phyloP scores from a whole-genome alignment of 2,888 invertebrate genomes.

The Lymantria monacha region DNA sequence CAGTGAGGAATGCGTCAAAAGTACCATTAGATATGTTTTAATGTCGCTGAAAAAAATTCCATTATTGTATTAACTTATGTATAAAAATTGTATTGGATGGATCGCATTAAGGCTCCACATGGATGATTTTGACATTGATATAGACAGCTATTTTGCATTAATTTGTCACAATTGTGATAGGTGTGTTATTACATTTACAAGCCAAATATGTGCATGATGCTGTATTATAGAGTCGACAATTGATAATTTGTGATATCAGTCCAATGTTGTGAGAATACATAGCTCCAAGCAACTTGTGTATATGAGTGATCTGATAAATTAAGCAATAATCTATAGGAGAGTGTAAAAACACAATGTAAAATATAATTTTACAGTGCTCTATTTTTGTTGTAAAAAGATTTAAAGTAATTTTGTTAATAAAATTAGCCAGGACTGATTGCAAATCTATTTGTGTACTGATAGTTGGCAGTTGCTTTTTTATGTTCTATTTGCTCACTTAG shows the following conservation, averaged over 20 bases:
- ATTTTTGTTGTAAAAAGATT: constrained; percentile 28
- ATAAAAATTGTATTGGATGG: constrained; percentile 61
- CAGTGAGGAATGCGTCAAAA: constrained; percentile 45
- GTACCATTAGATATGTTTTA: constrained; percentile 44
- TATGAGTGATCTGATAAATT: constrained; percentile 49
- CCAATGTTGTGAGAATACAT: constrained; percentile 27
- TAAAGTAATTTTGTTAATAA: constrained; percentile 18
- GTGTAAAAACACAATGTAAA: constrained; percentile 39
- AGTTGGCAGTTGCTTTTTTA: constrained; percentile 23
- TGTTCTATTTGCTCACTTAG: constrained; percentile 23
- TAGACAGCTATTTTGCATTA: constrained; percentile 68
- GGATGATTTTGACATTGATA: constrained; percentile 46
- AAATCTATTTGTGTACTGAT: constrained; percentile 34
- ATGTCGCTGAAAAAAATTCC: constrained; percentile 63
- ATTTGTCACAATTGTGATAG: constrained; percentile 29
- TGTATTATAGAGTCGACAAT: constrained; percentile 10
- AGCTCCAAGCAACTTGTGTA: constrained; percentile 43
- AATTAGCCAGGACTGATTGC: constrained; percentile 25
- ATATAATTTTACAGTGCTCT: constrained; percentile 45
- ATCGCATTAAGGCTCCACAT: constrained; percentile 45
- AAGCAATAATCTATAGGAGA: constrained; percentile 43
- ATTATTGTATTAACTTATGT: constrained; percentile 72
- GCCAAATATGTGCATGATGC: neutral
- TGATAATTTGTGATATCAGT: constrained; percentile 14
- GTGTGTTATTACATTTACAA: neutral